These are phyloP conservation scores for Bubo blakistoni DNA, from an alignment of 2,113 vertebrate species.

Conservation along the genomic window DNA sequence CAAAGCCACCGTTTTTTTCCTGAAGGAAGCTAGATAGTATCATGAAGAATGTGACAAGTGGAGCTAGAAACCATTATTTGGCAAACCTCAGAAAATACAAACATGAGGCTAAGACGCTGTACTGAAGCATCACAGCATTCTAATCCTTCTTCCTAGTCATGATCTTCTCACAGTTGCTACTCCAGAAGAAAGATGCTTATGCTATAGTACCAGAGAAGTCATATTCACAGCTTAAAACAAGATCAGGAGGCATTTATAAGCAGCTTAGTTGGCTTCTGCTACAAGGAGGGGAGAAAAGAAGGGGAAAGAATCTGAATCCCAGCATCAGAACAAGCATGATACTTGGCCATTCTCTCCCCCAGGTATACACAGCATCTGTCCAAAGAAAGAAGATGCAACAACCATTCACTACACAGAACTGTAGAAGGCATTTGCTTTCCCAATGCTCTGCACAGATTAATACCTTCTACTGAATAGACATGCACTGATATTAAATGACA, in stretches of 20 bases:
- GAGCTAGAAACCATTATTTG: neutral
- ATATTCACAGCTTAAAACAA: neutral
- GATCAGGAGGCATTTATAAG: neutral
- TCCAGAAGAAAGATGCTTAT: neutral
- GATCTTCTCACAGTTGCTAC: neutral
- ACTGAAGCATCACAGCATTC: neutral
- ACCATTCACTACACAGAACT: neutral
- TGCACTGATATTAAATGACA: neutral
- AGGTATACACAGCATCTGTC: neutral
- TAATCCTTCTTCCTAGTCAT: neutral
- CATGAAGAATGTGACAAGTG: neutral
- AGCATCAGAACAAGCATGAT: neutral
- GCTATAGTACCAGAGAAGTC: neutral
- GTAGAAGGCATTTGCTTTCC: neutral
- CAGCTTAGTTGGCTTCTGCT: neutral
- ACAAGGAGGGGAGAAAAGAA: neutral
- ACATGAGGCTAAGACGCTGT: neutral
- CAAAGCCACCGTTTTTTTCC: neutral
- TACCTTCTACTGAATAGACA: neutral
- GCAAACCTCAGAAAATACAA: neutral
- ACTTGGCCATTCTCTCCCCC: neutral
- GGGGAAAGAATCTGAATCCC: neutral
- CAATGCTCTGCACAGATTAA: neutral
- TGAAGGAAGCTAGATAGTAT: neutral
- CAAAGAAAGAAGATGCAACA: neutral